phyloP scores from a whole-genome alignment of 2,113 vertebrate genomes.

The Collichthys lucidus region DNA sequence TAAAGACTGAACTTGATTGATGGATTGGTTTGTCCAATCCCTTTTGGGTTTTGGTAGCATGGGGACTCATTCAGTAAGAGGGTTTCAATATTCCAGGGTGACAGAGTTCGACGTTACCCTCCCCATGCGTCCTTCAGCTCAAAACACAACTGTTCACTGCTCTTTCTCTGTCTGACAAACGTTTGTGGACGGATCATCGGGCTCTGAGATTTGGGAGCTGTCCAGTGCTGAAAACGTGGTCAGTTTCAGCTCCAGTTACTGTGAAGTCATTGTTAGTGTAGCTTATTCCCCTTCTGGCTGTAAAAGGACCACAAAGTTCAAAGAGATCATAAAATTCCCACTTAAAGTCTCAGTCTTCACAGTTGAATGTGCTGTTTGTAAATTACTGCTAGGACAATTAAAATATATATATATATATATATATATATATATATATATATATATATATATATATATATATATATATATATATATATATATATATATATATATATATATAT shows the following conservation, averaged over 20 bases:
- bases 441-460: no score
- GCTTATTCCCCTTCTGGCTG: constrained; percentile 14
- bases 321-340: constrained; percentile 40
- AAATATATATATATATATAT: no score
- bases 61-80: constrained; percentile 26
- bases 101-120: constrained; percentile 14
- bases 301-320: constrained; percentile 51
- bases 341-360: constrained; percentile 33
- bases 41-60: constrained; percentile 48
- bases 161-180: constrained; percentile 34
- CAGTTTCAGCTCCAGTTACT: constrained; percentile 33
- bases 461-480: no score
- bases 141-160: constrained; percentile 21
- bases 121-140: constrained; percentile 16
- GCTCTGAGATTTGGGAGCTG: constrained; percentile 68
- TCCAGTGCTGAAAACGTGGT: constrained; percentile 77
- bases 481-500: no score
- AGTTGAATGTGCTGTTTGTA: constrained; percentile 15
- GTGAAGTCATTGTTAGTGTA: constrained; percentile 48
- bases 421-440: no score
- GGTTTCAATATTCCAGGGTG: constrained; percentile 51
- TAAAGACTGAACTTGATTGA: constrained; percentile 75
- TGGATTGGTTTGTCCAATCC: constrained; percentile 74
- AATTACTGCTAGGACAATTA: constrained; percentile 15
- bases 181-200: constrained; percentile 6